phyloP scores from a whole-genome alignment of 2,888 invertebrate species.

The Tortricodes alternella region DNA sequence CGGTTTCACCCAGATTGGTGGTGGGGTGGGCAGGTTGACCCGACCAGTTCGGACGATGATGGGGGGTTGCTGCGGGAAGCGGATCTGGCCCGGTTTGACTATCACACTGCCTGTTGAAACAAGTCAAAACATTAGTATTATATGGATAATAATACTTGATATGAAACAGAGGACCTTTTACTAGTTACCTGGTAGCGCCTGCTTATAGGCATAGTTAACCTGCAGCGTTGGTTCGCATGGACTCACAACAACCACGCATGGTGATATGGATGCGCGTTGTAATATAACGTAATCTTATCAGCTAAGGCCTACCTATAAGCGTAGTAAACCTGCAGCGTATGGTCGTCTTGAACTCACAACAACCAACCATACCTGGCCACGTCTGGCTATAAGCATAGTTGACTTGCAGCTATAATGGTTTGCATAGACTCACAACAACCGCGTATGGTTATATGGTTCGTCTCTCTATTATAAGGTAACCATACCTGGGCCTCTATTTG shows the following conservation, averaged over 20 bases:
- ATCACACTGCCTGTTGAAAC: conserved; percentile 54
- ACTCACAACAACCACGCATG: conserved; percentile 46
- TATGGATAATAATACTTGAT: too few species aligned
- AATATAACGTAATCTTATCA: too few species aligned
- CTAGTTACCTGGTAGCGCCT: conserved; percentile 55
- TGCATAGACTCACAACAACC: conserved; percentile 50
- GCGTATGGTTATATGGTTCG: too few species aligned
- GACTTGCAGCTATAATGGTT: conserved; percentile 42
- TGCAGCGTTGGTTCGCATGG: conserved; percentile 46
- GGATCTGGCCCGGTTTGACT: conserved; percentile 60
- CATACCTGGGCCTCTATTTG: too few species aligned
- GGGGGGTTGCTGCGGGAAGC: conserved; percentile 52
- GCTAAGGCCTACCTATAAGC: too few species aligned
- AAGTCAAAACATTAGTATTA: too few species aligned
- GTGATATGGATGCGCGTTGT: too few species aligned
- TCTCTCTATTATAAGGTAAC: too few species aligned
- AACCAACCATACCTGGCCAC: conserved; percentile 58
- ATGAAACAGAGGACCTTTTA: too few species aligned
- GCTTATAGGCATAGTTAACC: conserved; percentile 53
- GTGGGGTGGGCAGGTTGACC: conserved; percentile 53
- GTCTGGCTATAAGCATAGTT: conserved; percentile 57
- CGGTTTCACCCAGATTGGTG: conserved; percentile 55
- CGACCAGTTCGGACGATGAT: conserved; percentile 60
- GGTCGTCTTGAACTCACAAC: too few species aligned
- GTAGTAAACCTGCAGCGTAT: too few species aligned